phyloP scores from a whole-genome alignment of 1,140 invertebrate species.

The Asobara japonica region DNA sequence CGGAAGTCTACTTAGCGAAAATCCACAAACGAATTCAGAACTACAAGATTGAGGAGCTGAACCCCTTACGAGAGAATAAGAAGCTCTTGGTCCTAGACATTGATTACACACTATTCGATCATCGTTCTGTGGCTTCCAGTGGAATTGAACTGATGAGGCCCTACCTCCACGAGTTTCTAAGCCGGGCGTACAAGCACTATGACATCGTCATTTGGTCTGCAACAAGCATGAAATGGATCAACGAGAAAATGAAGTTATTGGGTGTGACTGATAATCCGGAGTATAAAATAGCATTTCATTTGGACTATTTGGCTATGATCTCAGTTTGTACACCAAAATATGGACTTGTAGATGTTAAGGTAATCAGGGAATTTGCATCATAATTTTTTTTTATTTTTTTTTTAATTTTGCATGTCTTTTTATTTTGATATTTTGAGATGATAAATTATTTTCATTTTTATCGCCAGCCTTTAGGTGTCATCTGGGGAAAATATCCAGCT shows the following conservation, averaged over 20 bases:
- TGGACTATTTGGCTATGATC: conserved; percentile 95
- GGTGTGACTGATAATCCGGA: conserved; percentile 84
- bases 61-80: conserved; percentile 83
- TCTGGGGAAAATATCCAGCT: conserved; percentile 95
- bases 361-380: too few species aligned
- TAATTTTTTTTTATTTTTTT: too few species aligned
- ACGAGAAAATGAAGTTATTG: conserved; percentile 95
- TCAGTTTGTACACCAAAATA: conserved; percentile 89
- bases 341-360: conserved; percentile 93
- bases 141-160: conserved; percentile 94
- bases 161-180: conserved; percentile 94
- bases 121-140: conserved; percentile 88
- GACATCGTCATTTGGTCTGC: conserved; percentile 95
- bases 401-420: too few species aligned
- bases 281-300: conserved; percentile 93
- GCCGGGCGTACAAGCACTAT: conserved; percentile 88
- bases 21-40: conserved; percentile 86
- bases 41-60: conserved; percentile 86
- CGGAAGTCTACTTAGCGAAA: conserved; percentile 80
- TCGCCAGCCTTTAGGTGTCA: conserved; percentile 93
- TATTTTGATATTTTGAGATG: too few species aligned
- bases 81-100: conserved; percentile 95
- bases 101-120: conserved; percentile 97
- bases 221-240: conserved; percentile 98
- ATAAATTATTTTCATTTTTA: too few species aligned